Percentiles rank a stretch among this genome's conserved stretches.
Evolutionary conservation across 2,888 invertebrate species (phyloP).

Genomic region (Anoncus sp.): DNA sequence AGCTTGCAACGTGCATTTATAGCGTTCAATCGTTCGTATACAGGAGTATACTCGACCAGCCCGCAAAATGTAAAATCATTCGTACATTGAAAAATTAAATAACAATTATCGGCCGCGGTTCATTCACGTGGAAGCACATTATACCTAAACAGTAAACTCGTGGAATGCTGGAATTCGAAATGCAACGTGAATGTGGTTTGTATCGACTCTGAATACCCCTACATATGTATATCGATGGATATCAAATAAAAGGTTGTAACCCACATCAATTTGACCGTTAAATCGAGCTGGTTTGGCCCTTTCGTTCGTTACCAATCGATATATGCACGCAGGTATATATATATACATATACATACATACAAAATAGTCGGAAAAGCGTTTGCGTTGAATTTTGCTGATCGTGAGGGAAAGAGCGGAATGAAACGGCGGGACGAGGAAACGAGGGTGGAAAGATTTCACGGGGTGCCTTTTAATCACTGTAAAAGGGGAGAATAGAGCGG

Average conservation of each 20-base stretch:
- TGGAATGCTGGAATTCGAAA: constrained; percentile 44
- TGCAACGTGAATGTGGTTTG: constrained; percentile 26
- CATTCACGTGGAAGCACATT: constrained; percentile 49
- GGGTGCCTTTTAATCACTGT: constrained; percentile 64
- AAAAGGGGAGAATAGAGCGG: constrained; percentile 55
- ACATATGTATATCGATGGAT: background rate
- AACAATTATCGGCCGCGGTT: constrained; percentile 56
- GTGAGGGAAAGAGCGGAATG: constrained; percentile 34
- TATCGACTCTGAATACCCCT: constrained; percentile 6
- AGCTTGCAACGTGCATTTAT: constrained; percentile 37
- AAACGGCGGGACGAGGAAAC: constrained; percentile 10
- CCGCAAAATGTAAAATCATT: constrained; percentile 61
- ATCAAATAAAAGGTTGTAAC: background rate
- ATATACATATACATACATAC: constrained; percentile 8
- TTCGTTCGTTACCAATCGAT: background rate
- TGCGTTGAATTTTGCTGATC: constrained; percentile 59
- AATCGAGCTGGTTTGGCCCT: background rate
- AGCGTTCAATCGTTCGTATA: constrained; percentile 52
- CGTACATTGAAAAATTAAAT: constrained; percentile 62
- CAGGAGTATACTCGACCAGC: constrained; percentile 13
- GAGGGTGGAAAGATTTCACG: constrained; percentile 55
- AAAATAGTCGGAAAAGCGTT: constrained; percentile 37
- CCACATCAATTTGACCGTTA: background rate
- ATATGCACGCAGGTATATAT: constrained; percentile 3
- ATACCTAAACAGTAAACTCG: constrained; percentile 42